Base-by-base conservation (phyloP, 2,113 vertebrate genomes). In the Coreoperca whiteheadi region DNA sequence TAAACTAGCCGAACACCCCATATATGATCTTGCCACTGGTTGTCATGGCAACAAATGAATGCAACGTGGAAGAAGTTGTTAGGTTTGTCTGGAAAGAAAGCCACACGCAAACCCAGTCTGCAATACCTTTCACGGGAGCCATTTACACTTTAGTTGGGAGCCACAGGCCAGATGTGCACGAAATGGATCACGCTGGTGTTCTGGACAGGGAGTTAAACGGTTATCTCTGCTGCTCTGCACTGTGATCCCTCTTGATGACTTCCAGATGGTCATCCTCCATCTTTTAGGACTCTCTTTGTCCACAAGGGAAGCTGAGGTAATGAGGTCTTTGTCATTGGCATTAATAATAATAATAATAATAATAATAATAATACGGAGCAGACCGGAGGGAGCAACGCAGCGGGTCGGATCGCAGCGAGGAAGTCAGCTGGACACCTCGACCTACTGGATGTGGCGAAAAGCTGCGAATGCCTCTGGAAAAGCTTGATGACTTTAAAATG, bases 251-350 rank as follows among this genome's bases (percentile, higher is more conserved):
- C 78, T 56, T 90, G 81, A 94, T 90, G 59, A 79, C 82, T 88
- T 92, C 88, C 92, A 95, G 93, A 94, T 95, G 92, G 84, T 87
- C 84, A 70, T 82, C 67, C 82, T 82, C 90, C 86, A 85, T 83
- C 86, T 91, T 34, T 90, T 91, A 88, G 89, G 90, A 81, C 68
- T 85, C 71, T 53, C 71, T 90, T 87, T 88, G 88, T 90, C 85
- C 85, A 91, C 83, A 56, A 84, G 88, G 92, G 85, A 83, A 79
- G 64, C 54, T 70, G 32, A 75, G 82, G 90, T 88, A 93, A 92
- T 87, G 83, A 90, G 91, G 81, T 89, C 85, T 87, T 80, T 81
- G 87, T 86, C 86, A 81, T 18, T 57, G 88, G 86, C 71, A 75
- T 84, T 83, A 88, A 89, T 87, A 85, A 87, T n/a, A n/a, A n/a